These are phyloP conservation scores for Heterodera carotae DNA, from an alignment of 1,140 invertebrate species.

Conservation along the genomic window DNA sequence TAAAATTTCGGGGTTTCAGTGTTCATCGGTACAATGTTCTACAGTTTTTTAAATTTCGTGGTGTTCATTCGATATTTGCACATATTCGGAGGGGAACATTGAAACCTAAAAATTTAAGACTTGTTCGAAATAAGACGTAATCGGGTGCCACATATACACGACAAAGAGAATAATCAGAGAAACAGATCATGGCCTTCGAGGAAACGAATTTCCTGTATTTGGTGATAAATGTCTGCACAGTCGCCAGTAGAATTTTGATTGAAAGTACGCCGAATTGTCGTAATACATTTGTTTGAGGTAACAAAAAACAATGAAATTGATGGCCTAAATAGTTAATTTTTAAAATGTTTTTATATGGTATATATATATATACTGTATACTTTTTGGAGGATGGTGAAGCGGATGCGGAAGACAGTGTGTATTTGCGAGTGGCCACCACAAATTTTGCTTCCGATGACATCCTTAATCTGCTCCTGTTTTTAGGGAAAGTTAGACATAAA, in stretches of 20 bases:
- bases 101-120: too few species aligned
- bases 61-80: too few species aligned
- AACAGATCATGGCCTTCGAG: constrained; percentile 42
- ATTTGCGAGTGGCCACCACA: constrained; percentile 3
- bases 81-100: too few species aligned
- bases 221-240: neutral
- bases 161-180: constrained; percentile 32
- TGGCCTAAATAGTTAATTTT: neutral
- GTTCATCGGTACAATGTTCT: too few species aligned
- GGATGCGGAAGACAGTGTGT: constrained; percentile 13
- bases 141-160: too few species aligned
- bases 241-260: neutral
- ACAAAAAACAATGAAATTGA: neutral
- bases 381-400: constrained; percentile 6
- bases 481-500: neutral
- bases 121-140: too few species aligned
- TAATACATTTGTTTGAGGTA: constrained; percentile 12
- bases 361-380: too few species aligned
- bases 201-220: constrained; percentile 27
- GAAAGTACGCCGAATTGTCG: constrained; percentile 20
- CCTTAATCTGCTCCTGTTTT: constrained; percentile 16
- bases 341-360: neutral
- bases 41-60: too few species aligned
- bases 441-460: constrained; percentile 27
- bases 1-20: too few species aligned